Evolutionary conservation across 2,113 vertebrate genomes (phyloP).

Genomic region (Chaenogobius annularis): DNA sequence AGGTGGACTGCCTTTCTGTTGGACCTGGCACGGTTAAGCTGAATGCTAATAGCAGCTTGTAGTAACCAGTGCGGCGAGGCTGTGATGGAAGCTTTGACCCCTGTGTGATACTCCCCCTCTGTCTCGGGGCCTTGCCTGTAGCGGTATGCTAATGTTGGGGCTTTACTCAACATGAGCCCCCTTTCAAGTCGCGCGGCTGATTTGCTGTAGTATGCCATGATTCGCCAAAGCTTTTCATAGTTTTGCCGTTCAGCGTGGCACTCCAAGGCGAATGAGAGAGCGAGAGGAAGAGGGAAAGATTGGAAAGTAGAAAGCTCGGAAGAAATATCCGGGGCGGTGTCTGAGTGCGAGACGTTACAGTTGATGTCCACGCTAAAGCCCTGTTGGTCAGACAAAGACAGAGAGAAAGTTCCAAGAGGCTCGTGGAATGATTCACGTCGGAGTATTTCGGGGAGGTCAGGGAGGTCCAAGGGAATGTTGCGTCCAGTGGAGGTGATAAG

Average conservation of each 20-base stretch:
- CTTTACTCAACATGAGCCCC: constrained; percentile 76
- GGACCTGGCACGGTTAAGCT: constrained; percentile 84
- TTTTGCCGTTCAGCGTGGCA: constrained; percentile 81
- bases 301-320: constrained; percentile 60
- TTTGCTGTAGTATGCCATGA: constrained; percentile 94
- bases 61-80: constrained; percentile 85
- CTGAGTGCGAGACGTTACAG: constrained; percentile 62
- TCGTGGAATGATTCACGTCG: constrained; percentile 64
- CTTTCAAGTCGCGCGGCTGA: constrained; percentile 83
- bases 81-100: constrained; percentile 80
- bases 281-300: constrained; percentile 63
- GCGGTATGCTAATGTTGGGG: constrained; percentile 73
- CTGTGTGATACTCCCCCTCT: constrained; percentile 88
- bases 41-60: constrained; percentile 82
- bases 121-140: constrained; percentile 83
- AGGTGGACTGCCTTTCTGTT: constrained; percentile 81
- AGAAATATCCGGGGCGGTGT: constrained; percentile 45
- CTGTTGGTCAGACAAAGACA: constrained; percentile 88
- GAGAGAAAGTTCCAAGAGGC: constrained; percentile 75
- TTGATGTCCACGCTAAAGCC: constrained; percentile 81
- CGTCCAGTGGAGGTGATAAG: constrained; percentile 75
- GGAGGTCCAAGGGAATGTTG: constrained; percentile 55
- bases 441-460: constrained; percentile 47
- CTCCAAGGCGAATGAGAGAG: constrained; percentile 79
- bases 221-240: constrained; percentile 89